phyloP scores from a whole-genome alignment of 2,888 invertebrate genomes.

The Pyralis farinalis region DNA sequence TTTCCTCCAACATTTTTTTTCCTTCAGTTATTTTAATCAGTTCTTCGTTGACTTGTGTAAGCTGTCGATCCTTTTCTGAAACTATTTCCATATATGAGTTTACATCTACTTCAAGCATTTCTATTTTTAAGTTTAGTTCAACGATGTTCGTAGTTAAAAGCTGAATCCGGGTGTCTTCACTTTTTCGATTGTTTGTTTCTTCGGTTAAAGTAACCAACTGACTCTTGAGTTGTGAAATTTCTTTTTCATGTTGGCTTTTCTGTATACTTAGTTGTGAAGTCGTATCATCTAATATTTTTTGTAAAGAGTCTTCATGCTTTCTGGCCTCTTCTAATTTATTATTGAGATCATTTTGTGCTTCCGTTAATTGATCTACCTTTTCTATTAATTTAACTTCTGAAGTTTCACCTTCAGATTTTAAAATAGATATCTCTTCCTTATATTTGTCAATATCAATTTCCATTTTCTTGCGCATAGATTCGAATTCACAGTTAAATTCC shows the following conservation, averaged over 20 bases:
- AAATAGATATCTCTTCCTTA: slow-evolving; percentile 61
- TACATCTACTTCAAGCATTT: slow-evolving; percentile 69
- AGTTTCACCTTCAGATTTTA: slow-evolving; percentile 67
- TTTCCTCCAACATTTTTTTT: slow-evolving; percentile 72
- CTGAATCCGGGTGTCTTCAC: slow-evolving; percentile 44
- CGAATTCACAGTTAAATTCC: slow-evolving; percentile 55
- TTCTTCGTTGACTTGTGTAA: slow-evolving; percentile 56
- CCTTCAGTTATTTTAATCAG: slow-evolving; percentile 54
- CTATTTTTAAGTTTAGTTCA: slow-evolving; percentile 60
- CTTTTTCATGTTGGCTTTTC: slow-evolving; percentile 59
- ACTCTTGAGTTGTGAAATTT: slow-evolving; percentile 50
- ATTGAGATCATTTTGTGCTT: slow-evolving; percentile 71
- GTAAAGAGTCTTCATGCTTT: slow-evolving; percentile 69
- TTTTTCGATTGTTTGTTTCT: slow-evolving; percentile 47
- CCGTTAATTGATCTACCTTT: slow-evolving; percentile 70
- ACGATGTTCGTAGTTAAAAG: slow-evolving; percentile 48
- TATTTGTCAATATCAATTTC: slow-evolving; percentile 70
- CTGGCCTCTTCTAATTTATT: slow-evolving; percentile 72
- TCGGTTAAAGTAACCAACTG: slow-evolving; percentile 43
- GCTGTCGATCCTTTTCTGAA: slow-evolving; percentile 71
- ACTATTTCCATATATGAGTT: slow-evolving; percentile 68
- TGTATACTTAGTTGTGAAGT: slow-evolving; percentile 65
- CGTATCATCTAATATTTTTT: slow-evolving; percentile 67
- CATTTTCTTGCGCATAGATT: slow-evolving; percentile 55
- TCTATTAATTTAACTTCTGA: slow-evolving; percentile 72